Conservation (phyloP, 2,113 vertebrate genomes). For the Regulus satrapa region DNA sequence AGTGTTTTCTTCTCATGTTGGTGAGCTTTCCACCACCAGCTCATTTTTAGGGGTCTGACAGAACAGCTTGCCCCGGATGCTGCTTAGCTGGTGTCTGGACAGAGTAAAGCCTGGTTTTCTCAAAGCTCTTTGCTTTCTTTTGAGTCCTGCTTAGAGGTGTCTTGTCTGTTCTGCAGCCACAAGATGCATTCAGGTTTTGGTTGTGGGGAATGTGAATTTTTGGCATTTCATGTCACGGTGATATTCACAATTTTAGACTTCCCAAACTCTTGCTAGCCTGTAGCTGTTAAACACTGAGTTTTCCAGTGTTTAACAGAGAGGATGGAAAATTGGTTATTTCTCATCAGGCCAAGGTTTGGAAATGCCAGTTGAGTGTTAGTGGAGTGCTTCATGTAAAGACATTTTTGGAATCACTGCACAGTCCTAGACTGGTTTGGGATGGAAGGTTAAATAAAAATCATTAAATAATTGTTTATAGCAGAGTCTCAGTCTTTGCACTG, state of each 20-base stretch:
- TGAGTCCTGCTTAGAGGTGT: fast-evolving
- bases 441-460: not conserved
- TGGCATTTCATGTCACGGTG: fast-evolving
- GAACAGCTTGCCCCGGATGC: not conserved
- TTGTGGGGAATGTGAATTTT: not conserved
- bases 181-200: not conserved
- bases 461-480: not conserved
- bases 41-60: not conserved
- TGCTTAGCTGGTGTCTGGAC: not conserved
- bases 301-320: not conserved
- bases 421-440: not conserved
- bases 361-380: not conserved
- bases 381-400: not conserved
- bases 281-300: no score
- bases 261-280: not conserved
- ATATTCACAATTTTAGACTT: not conserved
- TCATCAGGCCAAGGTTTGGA: not conserved
- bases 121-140: not conserved
- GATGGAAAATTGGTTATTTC: not conserved
- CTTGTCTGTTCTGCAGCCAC: not conserved
- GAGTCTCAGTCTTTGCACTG: not conserved
- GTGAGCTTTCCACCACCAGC: not conserved
- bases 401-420: not conserved
- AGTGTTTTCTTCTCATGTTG: not conserved
- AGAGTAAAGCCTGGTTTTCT: not conserved